These are phyloP conservation scores for Scaptomyza montana DNA, from an alignment of 1,140 invertebrate species.

Conservation along the genomic window DNA sequence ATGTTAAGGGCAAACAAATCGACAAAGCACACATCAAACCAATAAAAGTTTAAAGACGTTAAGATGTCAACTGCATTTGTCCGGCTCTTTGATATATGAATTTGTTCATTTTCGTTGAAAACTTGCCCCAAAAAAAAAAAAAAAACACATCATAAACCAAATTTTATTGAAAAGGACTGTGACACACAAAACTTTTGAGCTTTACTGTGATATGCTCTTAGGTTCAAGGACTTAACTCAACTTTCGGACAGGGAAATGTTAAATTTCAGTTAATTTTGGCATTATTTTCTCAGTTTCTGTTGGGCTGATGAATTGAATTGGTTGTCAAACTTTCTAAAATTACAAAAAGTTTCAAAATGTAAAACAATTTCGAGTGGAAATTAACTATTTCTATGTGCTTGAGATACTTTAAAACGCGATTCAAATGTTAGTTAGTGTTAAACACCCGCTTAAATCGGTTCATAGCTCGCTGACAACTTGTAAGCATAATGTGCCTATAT, in stretches of 20 bases:
- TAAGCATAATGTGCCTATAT: too few species aligned
- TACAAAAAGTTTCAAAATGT: too few species aligned
- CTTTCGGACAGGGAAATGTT: neutral
- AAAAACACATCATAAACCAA: constrained; percentile 52
- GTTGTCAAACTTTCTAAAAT: too few species aligned
- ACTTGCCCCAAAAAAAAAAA: constrained; percentile 32
- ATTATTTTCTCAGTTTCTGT: constrained; percentile 5
- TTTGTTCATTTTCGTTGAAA: constrained; percentile 42
- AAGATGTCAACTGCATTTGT: constrained; percentile 79
- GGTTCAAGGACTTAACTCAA: constrained; percentile 22
- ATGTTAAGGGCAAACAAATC: constrained; percentile 56
- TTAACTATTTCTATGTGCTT: too few species aligned
- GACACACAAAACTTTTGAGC: constrained; percentile 15
- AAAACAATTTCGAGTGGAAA: too few species aligned
- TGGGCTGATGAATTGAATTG: neutral
- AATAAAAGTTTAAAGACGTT: constrained; percentile 76
- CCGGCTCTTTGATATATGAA: constrained; percentile 72
- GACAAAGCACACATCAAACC: constrained; percentile 56
- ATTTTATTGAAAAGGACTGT: constrained; percentile 58
- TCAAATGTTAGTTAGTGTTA: too few species aligned
- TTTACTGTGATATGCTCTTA: neutral
- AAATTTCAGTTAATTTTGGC: constrained; percentile 23
- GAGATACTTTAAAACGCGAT: too few species aligned
- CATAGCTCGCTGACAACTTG: too few species aligned
- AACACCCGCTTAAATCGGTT: too few species aligned